Base-by-base conservation (phyloP, 2,113 vertebrate genomes). In the Pelodiscus sinensis region DNA sequence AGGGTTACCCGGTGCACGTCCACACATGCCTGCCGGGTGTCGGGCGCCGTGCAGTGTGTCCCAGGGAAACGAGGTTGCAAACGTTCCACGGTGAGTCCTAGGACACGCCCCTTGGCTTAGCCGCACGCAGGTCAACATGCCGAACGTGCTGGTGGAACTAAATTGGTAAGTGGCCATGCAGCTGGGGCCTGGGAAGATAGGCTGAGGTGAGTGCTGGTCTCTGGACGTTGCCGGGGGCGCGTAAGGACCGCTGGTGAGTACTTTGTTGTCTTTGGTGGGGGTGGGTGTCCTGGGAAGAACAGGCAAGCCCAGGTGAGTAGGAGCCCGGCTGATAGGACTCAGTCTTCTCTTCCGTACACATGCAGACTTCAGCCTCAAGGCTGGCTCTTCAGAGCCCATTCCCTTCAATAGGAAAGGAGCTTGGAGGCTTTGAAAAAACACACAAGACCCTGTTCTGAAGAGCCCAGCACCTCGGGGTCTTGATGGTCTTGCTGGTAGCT, bases 31-130 rank as follows among this genome's bases (percentile, higher is more conserved):
- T 19, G 18, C 5, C 18, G n/a, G 35, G 15, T 71, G 65, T 21
- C 65, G 35, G 65, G n/a, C 65, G 10, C 18, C 5, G 65, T 35
- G 21, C n/a, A 19, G 4, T 1, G 18, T 9, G 18, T 11, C 9
- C n/a, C 4, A 35, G 31, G 35, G 31, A 35, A 19, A 21, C 3
- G n/a, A 98, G 98, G 98, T 98, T 98, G 98, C 98, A 98, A 98
- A 18, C 98, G 97, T 97, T 98, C 98, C 96, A 96, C 98, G 98
- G 98, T 98, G 98, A 98, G 98, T 98, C 98, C 98, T 21, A 98
- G 98, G 98, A 35, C 19, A n/a, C 2, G 9, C n/a, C 31, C n/a
- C 8, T 35, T 71, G 35, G n/a, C 65, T 5, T 71, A 35, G 35
- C 31, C 65, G 2, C 31, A 9, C 31, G 9, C 65, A 71, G n/a